Evolutionary conservation across 1,140 invertebrate species (phyloP), one percentile per base, ranked within the genome.

Genomic region (Monomorium pharaonis): DNA sequence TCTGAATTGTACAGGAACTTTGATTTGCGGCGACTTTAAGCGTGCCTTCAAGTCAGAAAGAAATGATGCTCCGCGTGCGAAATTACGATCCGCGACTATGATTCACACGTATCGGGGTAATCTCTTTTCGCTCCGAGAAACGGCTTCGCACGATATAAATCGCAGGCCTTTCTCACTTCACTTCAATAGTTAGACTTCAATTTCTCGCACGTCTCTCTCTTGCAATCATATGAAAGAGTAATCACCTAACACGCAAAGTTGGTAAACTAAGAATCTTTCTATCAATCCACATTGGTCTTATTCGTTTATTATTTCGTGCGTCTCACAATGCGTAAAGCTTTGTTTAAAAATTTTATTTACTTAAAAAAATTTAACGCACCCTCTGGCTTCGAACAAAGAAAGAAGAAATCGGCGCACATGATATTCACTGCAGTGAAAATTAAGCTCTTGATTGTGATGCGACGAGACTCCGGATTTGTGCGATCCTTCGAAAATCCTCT

Each of bases 131-230:
- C 24, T 47, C 42, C 3, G 76, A 63, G 10, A 47, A 21, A 76
- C 16, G 16, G 33, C 62, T 76, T 62, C 24, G 54, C 54, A 33
- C 37, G 74, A 76, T 76, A n/a, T 9, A n/a, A 60, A 76, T 76
- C 51, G 51, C 37, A 76, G 24, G 16, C 49, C 76, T 51, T 80
- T 80, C 47, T 30, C 76, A 69, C 62, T 69, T 33, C 14, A 60
- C 37, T 37, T 44, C n/a, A 60, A 44, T 83, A n/a, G 16, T 54
- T 37, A 14, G 30, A 75, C 21, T 24, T 6, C 24, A 58, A 75
- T 9, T 56, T 63, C n/a, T 80, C 44, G 14, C 47, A 14, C 37
- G 18, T 67, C 42, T 51, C 54, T 54, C 69, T 33, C 56, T 12
- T n/a, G 18, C 37, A 24, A 60, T 74, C 37, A 42, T 51, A 16